Evolutionary conservation across 2,113 vertebrate genomes (phyloP), one percentile per base, ranked within the genome.

Genomic region (Chascanopsetta lugubris): DNA sequence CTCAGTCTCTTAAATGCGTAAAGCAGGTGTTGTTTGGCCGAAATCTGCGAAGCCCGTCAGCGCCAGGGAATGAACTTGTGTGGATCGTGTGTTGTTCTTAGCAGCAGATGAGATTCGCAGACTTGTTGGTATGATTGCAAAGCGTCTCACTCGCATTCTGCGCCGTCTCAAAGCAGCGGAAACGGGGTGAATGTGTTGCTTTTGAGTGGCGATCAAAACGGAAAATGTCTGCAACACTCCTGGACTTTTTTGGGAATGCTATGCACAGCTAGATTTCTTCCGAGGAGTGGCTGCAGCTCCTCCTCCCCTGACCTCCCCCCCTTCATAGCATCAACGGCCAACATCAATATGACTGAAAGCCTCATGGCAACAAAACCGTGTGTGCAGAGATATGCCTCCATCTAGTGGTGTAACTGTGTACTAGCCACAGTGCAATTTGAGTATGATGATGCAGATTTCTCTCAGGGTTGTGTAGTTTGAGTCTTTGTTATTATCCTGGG

Each of bases 241-340:
- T 77, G 69, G 64, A 87, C 79, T 78, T 84, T 83, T 87, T 87
- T 78, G 77, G 84, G 54, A 87, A 84, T 86, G 73, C 53, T 75
- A 84, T 82, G 81, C 60, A 48, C 68, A 79, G 59, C 26, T 34
- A 29, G 18, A 17, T 30, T 63, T 85, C 82, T 86, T 81, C 68
- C 17, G 43, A 83, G 85, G 75, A 73, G 85, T 70, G 79, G 79
- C 81, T 51, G 74, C 32, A 50, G 62, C 70, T 69, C 79, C 78
- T 79, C 65, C 77, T 60, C 62, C 75, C 59, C 54, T 45, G 30
- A 32, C 54, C 72, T 75, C 69, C 54, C 72, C 17, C 54, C 45
- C 42, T 42, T 5, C 54, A 25, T 27, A 46, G 27, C 48, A 56
- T 58, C 66, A 20, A 34, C 62, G 48, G 81, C 80, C 79, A 90